Evolutionary conservation across 2,888 invertebrate species (phyloP).

Genomic region (Catocala nupta): DNA sequence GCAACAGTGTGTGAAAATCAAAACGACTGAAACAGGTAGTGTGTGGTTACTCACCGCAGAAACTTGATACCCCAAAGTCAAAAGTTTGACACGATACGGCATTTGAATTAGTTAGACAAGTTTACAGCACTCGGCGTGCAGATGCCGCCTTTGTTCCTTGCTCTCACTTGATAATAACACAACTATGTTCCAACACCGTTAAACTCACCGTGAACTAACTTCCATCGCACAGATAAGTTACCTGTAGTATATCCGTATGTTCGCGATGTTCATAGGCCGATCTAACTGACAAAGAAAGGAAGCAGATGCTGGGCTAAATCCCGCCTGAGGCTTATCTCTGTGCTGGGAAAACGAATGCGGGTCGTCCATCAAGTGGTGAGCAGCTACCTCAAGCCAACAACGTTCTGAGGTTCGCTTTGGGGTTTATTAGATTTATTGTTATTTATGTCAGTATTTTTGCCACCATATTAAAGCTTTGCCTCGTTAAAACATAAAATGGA

Average conservation of each 20-base stretch:
- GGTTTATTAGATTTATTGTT: slow-evolving; percentile 49
- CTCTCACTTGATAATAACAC: slow-evolving; percentile 71
- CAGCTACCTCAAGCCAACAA: slow-evolving; percentile 43
- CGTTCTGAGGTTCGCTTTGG: slow-evolving; percentile 38
- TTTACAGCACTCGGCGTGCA: slow-evolving; percentile 67
- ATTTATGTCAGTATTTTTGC: slow-evolving; percentile 44
- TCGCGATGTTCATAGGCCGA: slow-evolving; percentile 50
- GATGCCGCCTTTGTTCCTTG: slow-evolving; percentile 71
- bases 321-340: slow-evolving; percentile 59
- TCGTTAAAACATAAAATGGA: too few species aligned
- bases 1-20: slow-evolving; percentile 41
- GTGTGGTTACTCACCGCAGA: slow-evolving; percentile 55
- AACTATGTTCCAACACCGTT: slow-evolving; percentile 61
- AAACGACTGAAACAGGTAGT: slow-evolving; percentile 52
- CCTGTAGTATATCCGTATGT: slow-evolving; percentile 46
- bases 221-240: slow-evolving; percentile 58
- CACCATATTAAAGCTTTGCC: background rate
- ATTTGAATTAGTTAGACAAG: slow-evolving; percentile 68
- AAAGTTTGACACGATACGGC: slow-evolving; percentile 66
- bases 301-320: slow-evolving; percentile 52
- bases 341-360: slow-evolving; percentile 57
- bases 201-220: slow-evolving; percentile 60
- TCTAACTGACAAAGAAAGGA: slow-evolving; percentile 55
- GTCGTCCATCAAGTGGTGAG: slow-evolving; percentile 51
- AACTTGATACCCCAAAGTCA: slow-evolving; percentile 64